Conservation (phyloP, 2,113 vertebrate genomes). For the Aphelocoma coerulescens region DNA sequence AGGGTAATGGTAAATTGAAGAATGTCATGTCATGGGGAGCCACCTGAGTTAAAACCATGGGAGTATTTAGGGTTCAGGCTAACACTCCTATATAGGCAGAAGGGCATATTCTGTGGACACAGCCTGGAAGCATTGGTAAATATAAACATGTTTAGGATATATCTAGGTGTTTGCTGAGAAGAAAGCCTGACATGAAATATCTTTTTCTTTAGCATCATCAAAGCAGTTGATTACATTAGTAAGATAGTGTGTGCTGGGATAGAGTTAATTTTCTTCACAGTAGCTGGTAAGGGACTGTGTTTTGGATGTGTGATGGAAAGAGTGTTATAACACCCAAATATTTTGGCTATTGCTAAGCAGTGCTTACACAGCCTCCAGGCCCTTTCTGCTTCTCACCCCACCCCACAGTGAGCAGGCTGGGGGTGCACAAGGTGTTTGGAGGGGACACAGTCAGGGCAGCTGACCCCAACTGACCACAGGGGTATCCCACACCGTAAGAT, state of each 20-base stretch:
- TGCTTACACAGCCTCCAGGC: not conserved
- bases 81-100: not conserved
- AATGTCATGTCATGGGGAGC: not conserved
- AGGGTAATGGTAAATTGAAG: not conserved
- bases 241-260: not conserved
- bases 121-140: not conserved
- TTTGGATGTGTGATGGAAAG: not conserved
- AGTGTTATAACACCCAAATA: not conserved
- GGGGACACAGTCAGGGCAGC: not conserved
- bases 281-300: not conserved
- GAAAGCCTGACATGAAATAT: not conserved
- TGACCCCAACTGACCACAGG: not conserved
- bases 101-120: not conserved
- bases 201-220: not conserved
- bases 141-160: not conserved
- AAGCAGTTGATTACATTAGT: not conserved
- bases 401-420: not conserved
- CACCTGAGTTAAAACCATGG: not conserved
- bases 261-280: not conserved
- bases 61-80: not conserved
- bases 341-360: not conserved
- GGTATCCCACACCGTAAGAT: fast-evolving
- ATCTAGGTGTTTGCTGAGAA: not conserved
- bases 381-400: not conserved
- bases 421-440: not conserved